Evolutionary conservation across 2,113 vertebrate genomes (phyloP), one percentile per base, ranked within the genome.

Genomic region (Sapayoa aenigma): DNA sequence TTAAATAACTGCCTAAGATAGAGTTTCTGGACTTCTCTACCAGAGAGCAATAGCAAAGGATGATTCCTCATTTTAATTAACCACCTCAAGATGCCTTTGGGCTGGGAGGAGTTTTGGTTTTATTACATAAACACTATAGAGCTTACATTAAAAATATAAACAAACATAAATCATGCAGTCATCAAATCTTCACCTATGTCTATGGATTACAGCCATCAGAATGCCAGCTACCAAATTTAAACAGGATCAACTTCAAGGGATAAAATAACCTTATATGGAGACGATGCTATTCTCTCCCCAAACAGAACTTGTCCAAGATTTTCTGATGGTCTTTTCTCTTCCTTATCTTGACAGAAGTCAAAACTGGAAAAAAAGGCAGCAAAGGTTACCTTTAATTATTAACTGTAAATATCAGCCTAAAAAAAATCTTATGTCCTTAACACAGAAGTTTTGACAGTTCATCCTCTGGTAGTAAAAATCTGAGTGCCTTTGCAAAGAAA

Each of bases 291-390:
- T 97, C 98, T 97, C 88, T 99, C 98, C 63, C 98, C 99, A 97
- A 99, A 99, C 22, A 99, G 93, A 50, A 99, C 98, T 98, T 99
- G 99, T 49, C 98, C 99, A 52, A 99, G 98, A 95, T 99, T 99
- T 96, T 99, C 99, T 13, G 98, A 98, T 8, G 99, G 98, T 73
- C 98, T 98, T 89, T 84, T 98, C 92, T 99, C 98, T 67, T 96
- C 62, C 3, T 10, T 87, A 76, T 99, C 98, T 98, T 99, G 97
- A 97, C 99, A 99, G 89, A 99, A 99, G 93, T 99, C 98, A 97
- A 99, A 99, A 91, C 99, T 99, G 68, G 41, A 83, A 95, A 96
- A 95, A 94, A 82, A 63, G 20, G 20, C 7, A 56, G 21, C 53
- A 80, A 67, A 69, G 1, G 55, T 44, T 53, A 58, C 28, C 22